A percentile compares a stretch with the other conserved stretches of the same genome.
phyloP scores from a whole-genome alignment of 2,888 invertebrate genomes.

The Brachyopa scutellaris region DNA sequence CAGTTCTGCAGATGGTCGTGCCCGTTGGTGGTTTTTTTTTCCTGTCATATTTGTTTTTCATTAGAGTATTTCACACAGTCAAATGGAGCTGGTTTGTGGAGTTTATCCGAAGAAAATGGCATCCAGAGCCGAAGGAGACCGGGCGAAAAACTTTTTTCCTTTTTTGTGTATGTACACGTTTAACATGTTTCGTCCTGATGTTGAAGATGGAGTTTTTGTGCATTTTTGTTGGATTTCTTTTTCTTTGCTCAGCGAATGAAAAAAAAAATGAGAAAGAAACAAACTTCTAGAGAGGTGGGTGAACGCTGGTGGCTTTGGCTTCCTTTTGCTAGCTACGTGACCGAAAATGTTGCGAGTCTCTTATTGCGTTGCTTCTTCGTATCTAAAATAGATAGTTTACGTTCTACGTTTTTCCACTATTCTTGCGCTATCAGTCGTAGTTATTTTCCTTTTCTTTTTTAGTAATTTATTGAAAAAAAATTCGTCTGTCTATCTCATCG shows the following conservation, averaged over 20 bases:
- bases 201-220: constrained; percentile 23
- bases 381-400: constrained; percentile 65
- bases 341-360: constrained; percentile 65
- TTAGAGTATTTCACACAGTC: constrained; percentile 39
- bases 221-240: too few species aligned
- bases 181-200: constrained; percentile 48
- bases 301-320: constrained; percentile 58
- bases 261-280: constrained; percentile 6
- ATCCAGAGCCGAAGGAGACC: background rate
- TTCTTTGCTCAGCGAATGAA: too few species aligned
- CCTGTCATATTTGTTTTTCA: constrained; percentile 46
- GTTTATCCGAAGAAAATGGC: constrained; percentile 55
- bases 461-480: constrained; percentile 52
- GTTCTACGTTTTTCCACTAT: constrained; percentile 30
- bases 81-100: constrained; percentile 18
- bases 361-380: constrained; percentile 53
- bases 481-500: constrained; percentile 34
- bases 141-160: constrained; percentile 18
- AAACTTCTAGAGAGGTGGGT: constrained; percentile 60
- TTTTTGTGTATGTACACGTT: constrained; percentile 55
- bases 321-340: constrained; percentile 58
- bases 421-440: background rate
- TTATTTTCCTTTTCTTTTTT: constrained; percentile 40
- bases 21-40: constrained; percentile 38
- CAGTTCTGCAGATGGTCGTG: constrained; percentile 65